These are phyloP conservation scores for Notoglanidium macrostoma DNA, from an alignment of 2,797 vertebrate species.

Conservation along the genomic window DNA sequence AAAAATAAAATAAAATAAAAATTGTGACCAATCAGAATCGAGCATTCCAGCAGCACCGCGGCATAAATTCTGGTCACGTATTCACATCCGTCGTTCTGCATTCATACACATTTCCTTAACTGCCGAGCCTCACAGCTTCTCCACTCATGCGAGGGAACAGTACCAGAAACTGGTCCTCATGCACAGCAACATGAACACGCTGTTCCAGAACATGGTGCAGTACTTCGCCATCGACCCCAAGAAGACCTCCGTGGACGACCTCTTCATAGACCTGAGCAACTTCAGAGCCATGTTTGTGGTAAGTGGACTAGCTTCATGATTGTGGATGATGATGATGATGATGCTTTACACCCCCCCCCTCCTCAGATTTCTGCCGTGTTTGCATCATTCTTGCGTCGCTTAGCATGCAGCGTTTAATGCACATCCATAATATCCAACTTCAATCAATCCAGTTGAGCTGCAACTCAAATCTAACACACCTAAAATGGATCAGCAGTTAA, in stretches of 20 bases:
- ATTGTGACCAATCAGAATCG: not conserved
- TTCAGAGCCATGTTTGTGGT: constrained; percentile 91
- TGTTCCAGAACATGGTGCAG: constrained; percentile 83
- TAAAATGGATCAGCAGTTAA: constrained; percentile 15
- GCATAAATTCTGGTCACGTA: not conserved
- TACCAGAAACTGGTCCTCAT: constrained; percentile 84
- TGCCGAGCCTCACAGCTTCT: constrained; percentile 80
- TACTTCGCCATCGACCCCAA: constrained; percentile 90
- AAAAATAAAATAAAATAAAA: not conserved
- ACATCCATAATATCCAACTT: not conserved
- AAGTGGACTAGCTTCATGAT: constrained; percentile 59
- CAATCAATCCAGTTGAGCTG: not conserved
- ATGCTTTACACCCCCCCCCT: too few relatives aligned
- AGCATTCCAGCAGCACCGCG: not conserved
- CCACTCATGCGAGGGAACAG: constrained; percentile 81
- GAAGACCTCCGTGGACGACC: constrained; percentile 92
- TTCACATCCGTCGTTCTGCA: not conserved
- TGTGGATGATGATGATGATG: not conserved
- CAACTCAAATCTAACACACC: not conserved
- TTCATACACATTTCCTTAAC: constrained; percentile 65
- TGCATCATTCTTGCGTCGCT: not conserved
- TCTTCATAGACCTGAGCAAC: constrained; percentile 92
- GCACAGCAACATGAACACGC: constrained; percentile 86
- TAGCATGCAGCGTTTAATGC: not conserved
- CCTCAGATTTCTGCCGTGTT: not conserved